Base-by-base conservation (phyloP, 2,113 vertebrate genomes). In the Indicator indicator region DNA sequence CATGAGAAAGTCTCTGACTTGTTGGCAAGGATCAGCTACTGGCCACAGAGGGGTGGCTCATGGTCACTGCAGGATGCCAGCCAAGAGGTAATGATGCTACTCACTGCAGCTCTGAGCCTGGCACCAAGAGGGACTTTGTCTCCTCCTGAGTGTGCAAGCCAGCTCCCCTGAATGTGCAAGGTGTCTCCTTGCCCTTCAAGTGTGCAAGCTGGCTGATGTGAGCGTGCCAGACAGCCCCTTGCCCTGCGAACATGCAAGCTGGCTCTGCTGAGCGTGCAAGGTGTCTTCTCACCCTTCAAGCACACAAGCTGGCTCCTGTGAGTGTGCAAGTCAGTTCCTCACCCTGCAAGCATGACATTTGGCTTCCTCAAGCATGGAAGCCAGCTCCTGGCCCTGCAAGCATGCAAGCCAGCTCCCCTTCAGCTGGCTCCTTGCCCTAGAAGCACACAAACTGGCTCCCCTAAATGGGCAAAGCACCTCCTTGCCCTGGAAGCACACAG, bases 401-500 rank as follows among this genome's bases (percentile, higher is more conserved):
- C 0, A 7, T 32, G 18, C 50, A 72, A 69, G 26, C 8, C 11
- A 4, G 69, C 32, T 38, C 69, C 19, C 24, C n/a, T 19, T 44
- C 42, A 67, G 13, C 10, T 60, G 12, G 1, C 7, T 42, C 59
- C 28, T 33, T 8, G 9, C 23, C 56, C 46, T 27, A 17, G 4
- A 11, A 28, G 33, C 3, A 1, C 5, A 6, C 30, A 16, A 19
- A 30, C 27, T 19, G 38, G 16, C 26, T 40, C 36, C 26, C 36
- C 5, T 19, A 9, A 44, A 36, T 1, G 5, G 32, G 17, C 62
- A 27, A 18, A 7, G 2, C 7, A 0, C 1, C 19, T 54, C 42
- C 36, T 5, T 0, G 3, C 8, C 59, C 42, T 26, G 4, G 5
- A 6, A 28, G 42, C 1, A 7, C 11, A 9, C n/a, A 68, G 12